Base-by-base conservation (phyloP, 2,113 vertebrate genomes). In the Myrmophylax atrothorax region DNA sequence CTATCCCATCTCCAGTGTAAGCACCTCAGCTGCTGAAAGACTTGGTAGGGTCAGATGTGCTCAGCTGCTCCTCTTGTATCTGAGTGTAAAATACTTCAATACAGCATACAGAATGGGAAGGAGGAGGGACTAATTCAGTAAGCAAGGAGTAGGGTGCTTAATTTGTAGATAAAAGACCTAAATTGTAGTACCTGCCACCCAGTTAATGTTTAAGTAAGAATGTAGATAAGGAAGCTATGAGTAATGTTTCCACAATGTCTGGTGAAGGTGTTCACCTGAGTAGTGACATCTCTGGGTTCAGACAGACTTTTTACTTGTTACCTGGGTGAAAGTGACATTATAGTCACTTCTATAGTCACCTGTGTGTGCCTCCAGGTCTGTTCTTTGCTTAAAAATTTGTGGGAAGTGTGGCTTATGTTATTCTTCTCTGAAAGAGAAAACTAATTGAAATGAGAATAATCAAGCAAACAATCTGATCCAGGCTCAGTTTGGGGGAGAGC, bases 371-470 rank as follows among this genome's bases (percentile, higher is more conserved):
- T 91, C 49, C 44, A 44, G 29, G 37, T 70, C 77, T 89, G 37
- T 38, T n/a, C 58, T 69, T 64, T 4, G 6, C 58, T 80, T 89
- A 18, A 70, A 90, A 90, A 74, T 17, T 2, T 13, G 22, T 44
- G 31, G 29, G 8, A 75, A 55, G 14, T 63, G 55, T 62, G 60
- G 49, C 35, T 69, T 49, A 14, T 47, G 40, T 87, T 91, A 24
- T 11, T 87, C 31, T 79, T 64, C 73, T 92, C 59, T 70, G 63
- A 77, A 96, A 93, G 63, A 59, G 88, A 78, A 86, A 90, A 77
- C 28, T 63, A 77, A 93, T 63, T 59, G 20, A 90, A 81, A 69
- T 58, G 6, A 74, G 42, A 92, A 91, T 81, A 70, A 90, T 62
- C 52, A 75, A 89, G 56, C 63, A 92, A 89, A 74, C 91, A 68